phyloP scores from a whole-genome alignment of 2,888 invertebrate species.

The Escarpia spicata region DNA sequence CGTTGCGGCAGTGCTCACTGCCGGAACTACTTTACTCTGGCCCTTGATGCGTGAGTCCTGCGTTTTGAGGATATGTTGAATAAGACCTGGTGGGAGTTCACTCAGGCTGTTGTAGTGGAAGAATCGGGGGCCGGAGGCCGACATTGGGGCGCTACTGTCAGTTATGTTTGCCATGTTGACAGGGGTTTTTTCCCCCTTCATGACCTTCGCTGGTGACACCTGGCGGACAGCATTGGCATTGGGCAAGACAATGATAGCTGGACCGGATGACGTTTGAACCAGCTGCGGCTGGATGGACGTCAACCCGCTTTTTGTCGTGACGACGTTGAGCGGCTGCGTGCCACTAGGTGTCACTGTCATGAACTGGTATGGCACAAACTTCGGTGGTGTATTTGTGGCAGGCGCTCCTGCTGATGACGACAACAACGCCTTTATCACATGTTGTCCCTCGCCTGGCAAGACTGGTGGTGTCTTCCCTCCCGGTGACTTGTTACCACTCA shows the following conservation, averaged over 20 bases:
- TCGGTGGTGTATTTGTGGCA: not conserved
- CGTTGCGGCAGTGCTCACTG: not conserved
- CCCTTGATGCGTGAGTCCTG: slow-evolving; percentile 33
- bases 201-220: not conserved
- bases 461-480: not conserved
- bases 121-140: not conserved
- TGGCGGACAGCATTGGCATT: not conserved
- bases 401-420: not conserved
- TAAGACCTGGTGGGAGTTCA: slow-evolving; percentile 34
- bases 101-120: slow-evolving; percentile 22
- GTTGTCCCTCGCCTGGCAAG: not conserved
- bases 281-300: not conserved
- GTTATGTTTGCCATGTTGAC: not conserved
- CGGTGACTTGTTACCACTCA: not conserved
- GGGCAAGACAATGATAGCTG: not conserved
- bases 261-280: not conserved
- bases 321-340: not conserved
- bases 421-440: not conserved
- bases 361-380: not conserved
- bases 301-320: not conserved
- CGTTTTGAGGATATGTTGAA: slow-evolving; percentile 54
- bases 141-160: not conserved
- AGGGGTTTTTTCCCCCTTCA: not conserved
- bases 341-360: not conserved
- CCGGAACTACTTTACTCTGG: not conserved